Conservation (phyloP, 2,113 vertebrate genomes). For the Willisornis vidua region DNA sequence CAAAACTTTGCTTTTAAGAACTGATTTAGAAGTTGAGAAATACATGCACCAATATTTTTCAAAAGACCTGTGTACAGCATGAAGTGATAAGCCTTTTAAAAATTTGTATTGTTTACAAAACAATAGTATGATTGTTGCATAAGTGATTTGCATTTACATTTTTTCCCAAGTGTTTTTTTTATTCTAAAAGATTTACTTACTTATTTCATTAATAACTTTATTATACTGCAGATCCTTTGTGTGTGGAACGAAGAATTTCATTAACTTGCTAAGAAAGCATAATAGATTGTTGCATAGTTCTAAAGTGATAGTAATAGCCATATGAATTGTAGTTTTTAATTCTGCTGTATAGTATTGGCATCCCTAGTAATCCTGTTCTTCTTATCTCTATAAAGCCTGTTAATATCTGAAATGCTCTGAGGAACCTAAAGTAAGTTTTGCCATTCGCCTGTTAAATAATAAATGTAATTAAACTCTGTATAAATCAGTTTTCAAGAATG, state of each 20-base stretch:
- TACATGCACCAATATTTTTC: constrained; percentile 20
- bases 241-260: constrained; percentile 40
- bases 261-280: constrained; percentile 2
- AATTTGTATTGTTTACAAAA: constrained; percentile 37
- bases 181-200: constrained; percentile 44
- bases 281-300: constrained; percentile 38
- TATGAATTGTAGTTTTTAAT: constrained; percentile 52
- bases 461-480: constrained; percentile 49
- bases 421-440: constrained; percentile 51
- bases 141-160: constrained; percentile 13
- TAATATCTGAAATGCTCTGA: constrained; percentile 59
- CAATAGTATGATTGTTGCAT: constrained; percentile 17
- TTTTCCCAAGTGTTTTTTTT: constrained; percentile 6
- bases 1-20: constrained; percentile 2
- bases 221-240: neutral
- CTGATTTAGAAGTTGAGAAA: neutral
- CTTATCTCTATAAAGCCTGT: constrained; percentile 49
- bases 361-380: constrained; percentile 49
- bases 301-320: constrained; percentile 59
- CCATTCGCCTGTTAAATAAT: constrained; percentile 59
- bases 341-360: constrained; percentile 17
- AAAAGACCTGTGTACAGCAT: constrained; percentile 35
- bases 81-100: constrained; percentile 13
- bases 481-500: constrained; percentile 23
- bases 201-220: constrained; percentile 31